Percentiles rank a stretch among this genome's conserved stretches.
Conservation (phyloP, 2,888 invertebrate species). For the Xestoiulus laeticollis region DNA sequence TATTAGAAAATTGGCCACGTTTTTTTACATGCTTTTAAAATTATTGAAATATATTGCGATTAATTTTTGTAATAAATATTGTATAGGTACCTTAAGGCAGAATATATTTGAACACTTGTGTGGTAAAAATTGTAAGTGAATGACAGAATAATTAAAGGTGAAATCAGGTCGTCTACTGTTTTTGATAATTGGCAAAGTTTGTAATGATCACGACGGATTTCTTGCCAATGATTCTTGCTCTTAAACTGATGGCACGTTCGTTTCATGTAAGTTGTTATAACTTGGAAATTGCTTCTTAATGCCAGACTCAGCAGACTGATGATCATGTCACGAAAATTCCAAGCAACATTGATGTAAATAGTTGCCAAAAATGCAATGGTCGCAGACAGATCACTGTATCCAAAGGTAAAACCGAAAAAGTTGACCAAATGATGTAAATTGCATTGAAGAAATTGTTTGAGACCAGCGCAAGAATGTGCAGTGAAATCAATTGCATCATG, state of each 20-base stretch:
- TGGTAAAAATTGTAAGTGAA: slow-evolving; percentile 35
- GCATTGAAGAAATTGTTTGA: not conserved
- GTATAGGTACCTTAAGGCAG: not conserved
- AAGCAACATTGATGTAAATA: slow-evolving; percentile 4
- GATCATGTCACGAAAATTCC: slow-evolving; percentile 44
- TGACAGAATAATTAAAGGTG: slow-evolving; percentile 32
- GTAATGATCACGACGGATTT: slow-evolving; percentile 23
- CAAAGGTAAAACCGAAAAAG: not conserved
- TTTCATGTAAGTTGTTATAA: slow-evolving; percentile 5
- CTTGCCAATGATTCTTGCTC: not conserved
- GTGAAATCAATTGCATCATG: not conserved
- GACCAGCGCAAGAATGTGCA: not conserved
- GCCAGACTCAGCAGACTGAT: slow-evolving; percentile 3
- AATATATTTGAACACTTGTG: slow-evolving; percentile 25
- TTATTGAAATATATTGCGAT: not conserved
- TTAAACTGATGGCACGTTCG: slow-evolving; percentile 28
- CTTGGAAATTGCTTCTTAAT: slow-evolving; percentile 17
- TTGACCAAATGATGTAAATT: not conserved
- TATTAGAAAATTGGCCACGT: not conserved
- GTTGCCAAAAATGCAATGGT: not conserved
- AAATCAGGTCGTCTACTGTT: slow-evolving; percentile 17
- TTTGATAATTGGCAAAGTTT: not conserved
- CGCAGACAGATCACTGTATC: not conserved
- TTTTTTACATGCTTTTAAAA: not conserved
- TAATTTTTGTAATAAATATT: not conserved